Evolutionary conservation across 2,888 invertebrate species (phyloP).

Genomic region (Neria commutata): DNA sequence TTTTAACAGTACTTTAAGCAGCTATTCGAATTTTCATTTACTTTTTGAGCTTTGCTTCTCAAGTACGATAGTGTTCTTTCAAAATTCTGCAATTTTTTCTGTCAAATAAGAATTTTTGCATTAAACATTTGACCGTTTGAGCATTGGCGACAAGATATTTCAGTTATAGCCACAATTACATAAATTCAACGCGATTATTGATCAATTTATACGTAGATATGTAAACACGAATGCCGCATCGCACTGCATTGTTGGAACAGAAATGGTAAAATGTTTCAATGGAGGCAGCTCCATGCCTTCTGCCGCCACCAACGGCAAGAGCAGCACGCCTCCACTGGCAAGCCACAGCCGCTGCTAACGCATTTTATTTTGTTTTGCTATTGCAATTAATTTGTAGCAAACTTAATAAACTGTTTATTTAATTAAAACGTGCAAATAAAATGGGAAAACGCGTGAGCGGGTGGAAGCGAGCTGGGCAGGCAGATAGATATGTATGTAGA

Average conservation of each 20-base stretch:
- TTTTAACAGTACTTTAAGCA: too few relatives aligned
- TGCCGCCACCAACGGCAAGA: not conserved
- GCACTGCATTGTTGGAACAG: conserved; percentile 12
- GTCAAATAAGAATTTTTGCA: too few relatives aligned
- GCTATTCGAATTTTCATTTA: too few relatives aligned
- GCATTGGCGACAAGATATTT: too few relatives aligned
- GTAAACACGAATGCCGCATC: not conserved
- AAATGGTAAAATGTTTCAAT: not conserved
- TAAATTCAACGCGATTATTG: not conserved
- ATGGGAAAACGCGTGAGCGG: not conserved
- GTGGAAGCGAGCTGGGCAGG: not conserved
- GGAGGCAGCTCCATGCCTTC: not conserved
- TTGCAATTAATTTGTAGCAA: conserved; percentile 9
- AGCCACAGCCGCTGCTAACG: not conserved
- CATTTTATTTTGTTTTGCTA: not conserved
- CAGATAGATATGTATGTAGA: not conserved
- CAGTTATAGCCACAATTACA: too few relatives aligned
- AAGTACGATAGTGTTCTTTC: too few relatives aligned
- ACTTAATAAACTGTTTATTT: conserved; percentile 12
- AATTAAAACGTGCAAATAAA: not conserved
- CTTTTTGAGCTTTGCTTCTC: too few relatives aligned
- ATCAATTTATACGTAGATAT: too few relatives aligned
- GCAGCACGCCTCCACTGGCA: too few relatives aligned
- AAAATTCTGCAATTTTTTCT: too few relatives aligned
- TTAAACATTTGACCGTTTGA: too few relatives aligned